phyloP scores from a whole-genome alignment of 2,113 vertebrate genomes.

The Nanorana parkeri region DNA sequence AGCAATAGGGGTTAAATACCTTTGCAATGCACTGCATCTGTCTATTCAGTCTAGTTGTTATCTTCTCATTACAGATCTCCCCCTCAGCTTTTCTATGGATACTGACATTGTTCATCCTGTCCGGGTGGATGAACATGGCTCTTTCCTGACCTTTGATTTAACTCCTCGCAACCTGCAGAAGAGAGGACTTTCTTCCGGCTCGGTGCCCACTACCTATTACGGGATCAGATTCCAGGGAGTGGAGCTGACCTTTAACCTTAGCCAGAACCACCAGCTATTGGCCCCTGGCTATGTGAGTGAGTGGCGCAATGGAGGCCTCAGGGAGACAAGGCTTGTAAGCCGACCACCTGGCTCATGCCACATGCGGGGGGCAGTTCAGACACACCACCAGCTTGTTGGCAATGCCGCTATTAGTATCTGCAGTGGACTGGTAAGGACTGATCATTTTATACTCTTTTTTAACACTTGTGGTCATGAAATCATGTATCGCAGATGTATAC shows the following conservation, averaged over 20 bases:
- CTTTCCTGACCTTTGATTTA: slow-evolving; percentile 88
- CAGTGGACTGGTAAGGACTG: slow-evolving; percentile 85
- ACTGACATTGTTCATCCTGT: slow-evolving; percentile 86
- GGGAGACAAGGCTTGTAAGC: slow-evolving; percentile 66
- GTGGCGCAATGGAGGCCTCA: slow-evolving; percentile 76
- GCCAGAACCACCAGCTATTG: slow-evolving; percentile 82
- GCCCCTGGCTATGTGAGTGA: slow-evolving; percentile 86
- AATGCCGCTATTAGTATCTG: slow-evolving; percentile 89
- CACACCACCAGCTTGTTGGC: slow-evolving; percentile 67
- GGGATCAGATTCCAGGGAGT: slow-evolving; percentile 75
- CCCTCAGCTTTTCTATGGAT: slow-evolving; percentile 1
- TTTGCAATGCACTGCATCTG: no score
- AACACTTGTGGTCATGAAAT: no score
- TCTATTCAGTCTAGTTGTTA: background rate
- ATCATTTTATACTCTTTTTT: slow-evolving; percentile 23
- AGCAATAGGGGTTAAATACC: no score
- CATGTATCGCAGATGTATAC: no score
- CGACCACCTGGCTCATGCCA: slow-evolving; percentile 74
- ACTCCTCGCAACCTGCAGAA: slow-evolving; percentile 79
- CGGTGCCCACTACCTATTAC: slow-evolving; percentile 72
- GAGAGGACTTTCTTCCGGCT: slow-evolving; percentile 68
- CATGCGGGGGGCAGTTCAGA: slow-evolving; percentile 85
- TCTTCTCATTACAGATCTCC: slow-evolving; percentile 37
- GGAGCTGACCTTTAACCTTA: slow-evolving; percentile 86
- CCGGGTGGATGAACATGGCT: slow-evolving; percentile 83